Evolutionary conservation across 2,797 vertebrate genomes (phyloP).

Genomic region (Todus mexicanus): DNA sequence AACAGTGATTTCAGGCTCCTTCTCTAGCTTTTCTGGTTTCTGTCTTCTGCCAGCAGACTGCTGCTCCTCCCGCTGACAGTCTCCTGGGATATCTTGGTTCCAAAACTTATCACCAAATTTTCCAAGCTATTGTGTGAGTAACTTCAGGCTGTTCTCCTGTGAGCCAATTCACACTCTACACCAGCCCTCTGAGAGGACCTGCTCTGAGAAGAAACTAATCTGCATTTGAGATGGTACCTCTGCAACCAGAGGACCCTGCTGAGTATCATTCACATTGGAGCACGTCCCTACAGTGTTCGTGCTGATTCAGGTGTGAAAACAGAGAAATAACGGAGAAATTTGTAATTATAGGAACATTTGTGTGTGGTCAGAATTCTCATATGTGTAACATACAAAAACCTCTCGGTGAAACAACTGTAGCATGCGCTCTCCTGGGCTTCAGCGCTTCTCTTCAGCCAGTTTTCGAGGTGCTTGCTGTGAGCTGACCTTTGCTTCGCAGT

Average conservation of each 20-base stretch:
- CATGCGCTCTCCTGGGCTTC: background rate
- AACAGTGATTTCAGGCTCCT: background rate
- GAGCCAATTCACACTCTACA: background rate
- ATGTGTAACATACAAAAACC: accelerated
- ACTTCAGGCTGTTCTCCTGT: background rate
- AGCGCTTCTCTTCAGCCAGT: background rate
- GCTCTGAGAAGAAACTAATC: background rate
- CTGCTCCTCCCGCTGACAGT: background rate
- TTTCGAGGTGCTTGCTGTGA: background rate
- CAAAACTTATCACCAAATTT: background rate
- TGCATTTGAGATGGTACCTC: background rate
- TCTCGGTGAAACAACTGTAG: background rate
- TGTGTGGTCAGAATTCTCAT: background rate
- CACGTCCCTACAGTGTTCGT: background rate
- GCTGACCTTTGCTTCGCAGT: background rate
- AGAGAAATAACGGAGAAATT: background rate
- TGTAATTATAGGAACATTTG: background rate
- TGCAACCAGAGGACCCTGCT: background rate
- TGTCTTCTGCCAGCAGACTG: background rate
- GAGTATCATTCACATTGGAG: background rate
- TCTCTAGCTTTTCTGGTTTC: background rate
- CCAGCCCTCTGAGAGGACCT: background rate
- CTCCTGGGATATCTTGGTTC: background rate
- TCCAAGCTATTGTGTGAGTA: background rate
- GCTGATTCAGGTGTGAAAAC: background rate